A percentile compares a stretch with the other conserved stretches of the same genome.
Conservation (phyloP, 2,113 vertebrate species). For the Crotophaga sulcirostris region DNA sequence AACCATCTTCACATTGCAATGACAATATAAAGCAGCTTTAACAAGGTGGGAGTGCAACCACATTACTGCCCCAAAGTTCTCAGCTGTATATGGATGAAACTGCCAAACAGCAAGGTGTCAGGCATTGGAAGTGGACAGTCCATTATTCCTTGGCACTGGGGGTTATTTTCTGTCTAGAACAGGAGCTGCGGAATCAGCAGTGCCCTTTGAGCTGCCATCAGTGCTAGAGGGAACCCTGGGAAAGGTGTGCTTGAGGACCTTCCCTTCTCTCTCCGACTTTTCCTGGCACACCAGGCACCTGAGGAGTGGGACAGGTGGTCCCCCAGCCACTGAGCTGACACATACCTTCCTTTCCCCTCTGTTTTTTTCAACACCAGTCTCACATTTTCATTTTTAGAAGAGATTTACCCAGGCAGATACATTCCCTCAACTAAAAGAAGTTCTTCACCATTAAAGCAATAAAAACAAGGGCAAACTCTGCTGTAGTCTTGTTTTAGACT, state of each 20-base stretch:
- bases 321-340: background rate
- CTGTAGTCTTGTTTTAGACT: background rate
- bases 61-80: fast-evolving
- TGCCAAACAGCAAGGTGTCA: background rate
- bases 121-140: background rate
- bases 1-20: background rate
- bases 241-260: background rate
- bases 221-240: background rate
- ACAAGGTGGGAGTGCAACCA: background rate
- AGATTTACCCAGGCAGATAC: background rate
- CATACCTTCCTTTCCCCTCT: background rate
- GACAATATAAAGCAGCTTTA: background rate
- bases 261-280: fast-evolving
- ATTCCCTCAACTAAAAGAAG: background rate
- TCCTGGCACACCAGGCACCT: fast-evolving
- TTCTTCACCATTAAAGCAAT: background rate
- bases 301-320: background rate
- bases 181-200: background rate
- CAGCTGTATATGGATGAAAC: background rate
- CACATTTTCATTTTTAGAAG: background rate
- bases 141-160: background rate
- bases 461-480: background rate
- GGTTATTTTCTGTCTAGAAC: background rate
- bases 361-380: background rate
- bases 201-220: fast-evolving